Conservation (phyloP, 2,888 invertebrate species). For the Platycnemis pennipes region DNA sequence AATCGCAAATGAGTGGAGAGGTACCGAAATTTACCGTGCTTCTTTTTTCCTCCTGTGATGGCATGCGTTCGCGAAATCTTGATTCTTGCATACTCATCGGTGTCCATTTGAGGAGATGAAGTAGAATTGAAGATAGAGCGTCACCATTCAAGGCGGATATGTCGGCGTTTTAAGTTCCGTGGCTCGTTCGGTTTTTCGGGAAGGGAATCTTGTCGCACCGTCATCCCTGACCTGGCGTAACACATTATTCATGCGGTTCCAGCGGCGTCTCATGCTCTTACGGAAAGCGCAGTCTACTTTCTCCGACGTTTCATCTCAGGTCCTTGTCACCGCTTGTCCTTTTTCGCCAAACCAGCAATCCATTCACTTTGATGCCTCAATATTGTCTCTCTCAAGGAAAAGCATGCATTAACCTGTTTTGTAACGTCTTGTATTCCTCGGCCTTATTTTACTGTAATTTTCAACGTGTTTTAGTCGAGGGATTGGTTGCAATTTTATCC, state of each 20-base stretch:
- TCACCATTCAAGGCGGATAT: not conserved
- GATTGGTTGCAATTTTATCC: too few species aligned
- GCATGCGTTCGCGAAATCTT: not conserved
- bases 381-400: too few species aligned
- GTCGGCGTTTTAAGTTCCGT: not conserved
- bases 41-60: not conserved
- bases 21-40: too few species aligned
- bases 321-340: too few species aligned
- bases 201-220: not conserved
- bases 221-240: not conserved
- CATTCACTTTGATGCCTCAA: too few species aligned
- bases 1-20: too few species aligned
- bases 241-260: not conserved
- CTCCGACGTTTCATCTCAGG: not conserved
- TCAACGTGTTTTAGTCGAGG: too few species aligned
- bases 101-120: not conserved
- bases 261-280: not conserved
- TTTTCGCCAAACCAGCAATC: too few species aligned
- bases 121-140: not conserved
- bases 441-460: too few species aligned
- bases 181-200: not conserved
- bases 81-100: not conserved
- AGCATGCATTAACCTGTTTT: too few species aligned
- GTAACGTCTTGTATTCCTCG: too few species aligned
- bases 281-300: not conserved